Base-by-base conservation (phyloP, 2,113 vertebrate genomes). In the Phalacrocorax aristotelis region DNA sequence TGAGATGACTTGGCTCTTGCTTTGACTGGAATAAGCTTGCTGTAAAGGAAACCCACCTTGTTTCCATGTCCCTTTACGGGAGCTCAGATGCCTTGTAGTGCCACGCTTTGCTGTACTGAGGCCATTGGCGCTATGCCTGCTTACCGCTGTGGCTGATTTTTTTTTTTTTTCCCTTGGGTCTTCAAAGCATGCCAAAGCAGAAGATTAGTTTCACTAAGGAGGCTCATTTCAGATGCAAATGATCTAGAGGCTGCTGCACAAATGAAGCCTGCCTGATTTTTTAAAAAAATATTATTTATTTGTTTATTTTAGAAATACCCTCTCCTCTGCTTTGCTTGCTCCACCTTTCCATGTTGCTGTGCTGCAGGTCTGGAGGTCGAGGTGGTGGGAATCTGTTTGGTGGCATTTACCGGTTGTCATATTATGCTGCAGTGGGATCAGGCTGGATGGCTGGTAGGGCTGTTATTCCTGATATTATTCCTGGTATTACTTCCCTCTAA, bases 211-310 rank as follows among this genome's bases (percentile, higher is more conserved):
- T 94, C 57, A 30, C 52, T 71, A 21, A 92, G 36, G 69, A 72
- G 46, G 34, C 46, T 95, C 40, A 40, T 94, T 96, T 95, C 49
- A 70, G 83, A 89, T 93, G 83, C 77, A 95, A 76, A 38, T 65
- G 57, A 61, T 86, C 26, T 44, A 3, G 32, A 52, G 40, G 64
- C 68, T 85, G 74, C 86, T 87, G 90, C 38, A 44, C 72, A 84
- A 57, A 89, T 60, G 44, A 72, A 65, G 68, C 34, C 52, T 95
- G 44, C 13, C 52, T 57, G 44, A 34, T 87, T 94, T 84, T 58
- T 8, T 36, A 46, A 46, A 46, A 52, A 83, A 34, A 8, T 40
- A 9, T 7, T 38, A 22, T 11, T 54, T 74, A 6, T 44, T 7
- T 38, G 20, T 64, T 85, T 85, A 42, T 70, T 93, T 70, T 75